Evolutionary conservation across 2,888 invertebrate species (phyloP).

Genomic region (Amiota minor): DNA sequence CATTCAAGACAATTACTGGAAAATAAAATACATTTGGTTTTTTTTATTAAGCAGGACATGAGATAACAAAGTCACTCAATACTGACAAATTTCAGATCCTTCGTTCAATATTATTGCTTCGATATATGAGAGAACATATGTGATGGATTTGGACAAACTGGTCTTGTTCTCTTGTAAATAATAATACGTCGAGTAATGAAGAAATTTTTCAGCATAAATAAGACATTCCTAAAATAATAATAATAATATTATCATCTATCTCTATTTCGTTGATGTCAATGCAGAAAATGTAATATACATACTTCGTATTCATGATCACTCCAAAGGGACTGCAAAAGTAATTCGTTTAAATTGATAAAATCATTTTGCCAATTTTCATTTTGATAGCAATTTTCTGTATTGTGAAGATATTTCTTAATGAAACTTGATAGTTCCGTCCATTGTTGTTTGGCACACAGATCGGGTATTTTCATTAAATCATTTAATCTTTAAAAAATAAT

Average conservation of each 20-base stretch:
- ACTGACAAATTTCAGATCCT: slow-evolving; percentile 75
- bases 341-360: slow-evolving; percentile 27
- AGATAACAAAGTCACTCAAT: not conserved
- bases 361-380: slow-evolving; percentile 19
- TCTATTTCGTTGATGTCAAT: not conserved
- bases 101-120: slow-evolving; percentile 75
- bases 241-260: not conserved
- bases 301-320: slow-evolving; percentile 25
- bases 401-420: slow-evolving; percentile 25
- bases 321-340: slow-evolving; percentile 30
- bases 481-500: slow-evolving; percentile 1
- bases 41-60: not conserved
- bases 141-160: slow-evolving; percentile 74
- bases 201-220: slow-evolving; percentile 83
- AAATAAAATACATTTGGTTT: not conserved
- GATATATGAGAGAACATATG: slow-evolving; percentile 71
- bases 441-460: slow-evolving; percentile 7
- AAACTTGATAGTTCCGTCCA: slow-evolving; percentile 18
- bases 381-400: slow-evolving; percentile 1
- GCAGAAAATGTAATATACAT: not conserved
- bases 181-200: slow-evolving; percentile 82
- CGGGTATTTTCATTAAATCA: slow-evolving; percentile 24
- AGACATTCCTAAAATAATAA: slow-evolving; percentile 76
- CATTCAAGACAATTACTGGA: slow-evolving; percentile 23
- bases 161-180: slow-evolving; percentile 75